Evolutionary conservation across 2,888 invertebrate genomes (phyloP).

Genomic region (Barypeithes pellucidus): DNA sequence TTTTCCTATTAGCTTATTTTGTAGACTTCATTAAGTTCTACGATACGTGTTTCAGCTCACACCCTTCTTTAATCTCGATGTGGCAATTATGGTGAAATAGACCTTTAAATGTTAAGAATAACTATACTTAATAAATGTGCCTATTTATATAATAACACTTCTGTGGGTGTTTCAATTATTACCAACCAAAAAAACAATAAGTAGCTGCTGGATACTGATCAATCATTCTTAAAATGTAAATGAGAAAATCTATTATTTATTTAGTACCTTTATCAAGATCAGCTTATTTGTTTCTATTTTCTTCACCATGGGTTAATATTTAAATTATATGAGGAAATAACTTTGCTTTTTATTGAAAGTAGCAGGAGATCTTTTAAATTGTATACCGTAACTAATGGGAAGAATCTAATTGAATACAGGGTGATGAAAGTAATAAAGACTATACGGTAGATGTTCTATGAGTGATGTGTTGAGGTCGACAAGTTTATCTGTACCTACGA

Average conservation of each 20-base stretch:
- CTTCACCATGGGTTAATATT: constrained; percentile 24
- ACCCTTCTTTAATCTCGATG: too few species aligned
- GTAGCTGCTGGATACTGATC: constrained; percentile 23
- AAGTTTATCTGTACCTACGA: too few species aligned
- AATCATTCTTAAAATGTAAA: constrained; percentile 21
- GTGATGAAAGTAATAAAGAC: not conserved
- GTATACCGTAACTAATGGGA: constrained; percentile 6
- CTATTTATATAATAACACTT: not conserved
- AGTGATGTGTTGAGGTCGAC: too few species aligned
- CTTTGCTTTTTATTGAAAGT: constrained; percentile 24
- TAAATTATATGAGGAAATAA: constrained; percentile 16
- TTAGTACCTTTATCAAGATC: constrained; percentile 26
- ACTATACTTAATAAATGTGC: not conserved
- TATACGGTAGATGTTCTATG: too few species aligned
- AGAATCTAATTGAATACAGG: constrained; percentile 11
- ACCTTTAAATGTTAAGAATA: not conserved
- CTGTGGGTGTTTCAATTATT: constrained; percentile 27
- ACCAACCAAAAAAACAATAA: constrained; percentile 22
- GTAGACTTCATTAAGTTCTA: too few species aligned
- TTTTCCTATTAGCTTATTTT: too few species aligned
- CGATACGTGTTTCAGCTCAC: too few species aligned
- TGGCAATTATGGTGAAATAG: not conserved
- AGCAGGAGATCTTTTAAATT: constrained; percentile 23
- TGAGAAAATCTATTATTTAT: constrained; percentile 16
- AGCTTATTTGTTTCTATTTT: constrained; percentile 23